Percentiles rank a stretch among this genome's conserved stretches.
Conservation (phyloP, 2,888 invertebrate species). For the Chloroclystis v-ata region DNA sequence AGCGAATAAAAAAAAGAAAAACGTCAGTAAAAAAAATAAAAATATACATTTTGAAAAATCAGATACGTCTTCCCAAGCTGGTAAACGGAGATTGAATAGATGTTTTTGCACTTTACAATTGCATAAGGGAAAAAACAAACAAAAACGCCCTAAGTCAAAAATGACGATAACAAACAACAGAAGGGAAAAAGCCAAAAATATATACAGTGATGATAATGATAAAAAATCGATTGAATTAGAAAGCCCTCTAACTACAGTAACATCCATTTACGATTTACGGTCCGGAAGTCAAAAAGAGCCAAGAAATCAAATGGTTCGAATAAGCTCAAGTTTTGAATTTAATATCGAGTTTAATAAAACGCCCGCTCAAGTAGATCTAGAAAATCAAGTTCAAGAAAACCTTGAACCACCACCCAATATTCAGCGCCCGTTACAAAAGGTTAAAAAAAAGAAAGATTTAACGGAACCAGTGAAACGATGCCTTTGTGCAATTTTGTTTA, state of each 20-base stretch:
- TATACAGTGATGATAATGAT: too few species aligned
- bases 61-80: neutral
- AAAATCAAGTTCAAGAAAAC: too few species aligned
- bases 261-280: too few species aligned
- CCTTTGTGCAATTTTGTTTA: too few species aligned
- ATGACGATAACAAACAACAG: slow-evolving; percentile 18
- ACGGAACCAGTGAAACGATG: too few species aligned
- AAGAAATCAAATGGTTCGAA: slow-evolving; percentile 27
- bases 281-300: too few species aligned
- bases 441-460: too few species aligned
- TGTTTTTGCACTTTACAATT: slow-evolving; percentile 42
- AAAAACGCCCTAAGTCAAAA: slow-evolving; percentile 13
- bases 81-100: slow-evolving; percentile 25
- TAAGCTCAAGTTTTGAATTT: slow-evolving; percentile 36
- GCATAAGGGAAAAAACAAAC: slow-evolving; percentile 19
- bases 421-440: too few species aligned
- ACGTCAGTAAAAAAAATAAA: neutral
- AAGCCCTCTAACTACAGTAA: too few species aligned
- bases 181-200: neutral
- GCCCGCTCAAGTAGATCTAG: too few species aligned
- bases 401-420: neutral
- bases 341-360: slow-evolving; percentile 37
- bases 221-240: too few species aligned
- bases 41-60: neutral
- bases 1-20: neutral